Percentiles rank a stretch among this genome's conserved stretches.
phyloP scores from a whole-genome alignment of 2,113 vertebrate species.

The Calidris pygmaea region DNA sequence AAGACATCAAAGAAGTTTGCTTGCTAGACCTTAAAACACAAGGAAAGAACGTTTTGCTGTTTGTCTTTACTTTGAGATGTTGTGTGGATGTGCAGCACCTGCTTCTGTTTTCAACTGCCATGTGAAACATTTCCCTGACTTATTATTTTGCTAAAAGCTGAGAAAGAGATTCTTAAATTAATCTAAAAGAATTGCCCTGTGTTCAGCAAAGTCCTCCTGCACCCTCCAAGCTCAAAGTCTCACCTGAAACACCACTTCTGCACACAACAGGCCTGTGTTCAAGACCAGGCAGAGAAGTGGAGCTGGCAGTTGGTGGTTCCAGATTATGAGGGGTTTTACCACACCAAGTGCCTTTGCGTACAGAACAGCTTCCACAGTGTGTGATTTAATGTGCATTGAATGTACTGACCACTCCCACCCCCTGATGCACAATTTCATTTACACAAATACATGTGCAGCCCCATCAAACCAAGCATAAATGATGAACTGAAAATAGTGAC shows the following conservation, averaged over 20 bases:
- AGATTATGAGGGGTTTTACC: rapidly evolving
- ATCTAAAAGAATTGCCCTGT: neutral
- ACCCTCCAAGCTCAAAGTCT: neutral
- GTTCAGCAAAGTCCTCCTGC: neutral
- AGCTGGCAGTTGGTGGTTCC: neutral
- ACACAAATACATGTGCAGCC: neutral
- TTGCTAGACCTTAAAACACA: neutral
- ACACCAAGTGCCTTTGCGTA: neutral
- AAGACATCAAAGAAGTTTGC: neutral
- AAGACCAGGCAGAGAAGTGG: neutral
- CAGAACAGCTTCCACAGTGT: rapidly evolving
- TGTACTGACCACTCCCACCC: neutral
- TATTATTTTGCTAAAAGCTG: neutral
- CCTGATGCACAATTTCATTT: neutral
- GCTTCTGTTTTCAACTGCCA: neutral
- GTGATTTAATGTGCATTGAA: neutral
- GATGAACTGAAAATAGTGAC: neutral
- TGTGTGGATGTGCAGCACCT: neutral
- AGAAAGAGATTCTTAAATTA: neutral
- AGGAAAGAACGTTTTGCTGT: neutral
- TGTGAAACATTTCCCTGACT: neutral
- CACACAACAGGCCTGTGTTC: rapidly evolving
- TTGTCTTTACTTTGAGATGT: neutral
- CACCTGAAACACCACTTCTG: neutral
- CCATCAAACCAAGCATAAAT: neutral